Conservation (phyloP, 2,888 invertebrate genomes). For the Lasioglossum figueresi region DNA sequence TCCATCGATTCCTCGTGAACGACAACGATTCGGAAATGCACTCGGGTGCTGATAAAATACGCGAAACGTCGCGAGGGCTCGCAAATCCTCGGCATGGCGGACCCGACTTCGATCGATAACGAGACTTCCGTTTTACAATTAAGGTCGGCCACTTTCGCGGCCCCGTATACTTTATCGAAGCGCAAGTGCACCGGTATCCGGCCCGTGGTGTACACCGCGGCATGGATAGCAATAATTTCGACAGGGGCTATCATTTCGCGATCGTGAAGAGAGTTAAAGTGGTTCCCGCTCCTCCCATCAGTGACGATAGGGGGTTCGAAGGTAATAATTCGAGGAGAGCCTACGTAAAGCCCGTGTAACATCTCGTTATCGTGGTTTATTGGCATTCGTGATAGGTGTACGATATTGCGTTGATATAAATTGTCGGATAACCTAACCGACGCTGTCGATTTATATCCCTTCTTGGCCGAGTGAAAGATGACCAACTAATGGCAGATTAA, state of each 20-base stretch:
- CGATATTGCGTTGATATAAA: background rate
- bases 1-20: background rate
- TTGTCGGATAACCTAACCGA: background rate
- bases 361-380: slow-evolving; percentile 40
- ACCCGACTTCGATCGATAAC: slow-evolving; percentile 68
- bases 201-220: slow-evolving; percentile 52
- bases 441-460: background rate
- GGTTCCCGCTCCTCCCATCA: slow-evolving; percentile 44
- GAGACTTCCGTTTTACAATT: slow-evolving; percentile 77
- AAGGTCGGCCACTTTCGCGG: slow-evolving; percentile 68
- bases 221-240: slow-evolving; percentile 70
- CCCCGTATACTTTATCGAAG: slow-evolving; percentile 69
- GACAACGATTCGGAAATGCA: slow-evolving; percentile 11
- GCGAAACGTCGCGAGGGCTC: slow-evolving; percentile 25
- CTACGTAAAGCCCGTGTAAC: slow-evolving; percentile 36
- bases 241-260: slow-evolving; percentile 67
- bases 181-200: slow-evolving; percentile 61
- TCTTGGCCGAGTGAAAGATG: background rate
- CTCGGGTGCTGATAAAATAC: slow-evolving; percentile 17
- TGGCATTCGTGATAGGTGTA: slow-evolving; percentile 12
- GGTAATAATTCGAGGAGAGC: slow-evolving; percentile 52
- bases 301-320: slow-evolving; percentile 40
- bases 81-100: slow-evolving; percentile 48
- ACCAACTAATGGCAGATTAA: background rate
- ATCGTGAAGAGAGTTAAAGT: slow-evolving; percentile 59